Evolutionary conservation across 2,888 invertebrate genomes (phyloP).

Genomic region (Hydrotaea diabolus): DNA sequence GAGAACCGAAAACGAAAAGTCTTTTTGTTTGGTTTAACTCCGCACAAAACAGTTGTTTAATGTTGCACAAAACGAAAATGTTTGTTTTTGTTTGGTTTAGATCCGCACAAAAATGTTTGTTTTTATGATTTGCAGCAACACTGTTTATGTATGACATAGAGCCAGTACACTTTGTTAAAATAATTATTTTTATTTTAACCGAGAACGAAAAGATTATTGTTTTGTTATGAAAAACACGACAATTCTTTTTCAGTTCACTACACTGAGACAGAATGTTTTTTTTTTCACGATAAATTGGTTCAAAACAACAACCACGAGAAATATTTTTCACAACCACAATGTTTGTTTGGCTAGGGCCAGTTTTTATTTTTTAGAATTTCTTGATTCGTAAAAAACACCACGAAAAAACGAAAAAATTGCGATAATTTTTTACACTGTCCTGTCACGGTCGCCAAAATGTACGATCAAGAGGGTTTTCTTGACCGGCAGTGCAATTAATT

Average conservation of each 20-base stretch:
- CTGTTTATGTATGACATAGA: neutral
- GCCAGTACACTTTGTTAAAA: too few relatives aligned
- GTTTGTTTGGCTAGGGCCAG: neutral
- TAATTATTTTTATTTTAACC: too few relatives aligned
- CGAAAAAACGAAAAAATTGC: neutral
- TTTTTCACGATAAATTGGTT: neutral
- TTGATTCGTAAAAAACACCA: neutral
- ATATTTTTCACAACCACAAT: neutral
- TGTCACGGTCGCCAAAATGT: slow-evolving; percentile 12
- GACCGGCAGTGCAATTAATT: neutral
- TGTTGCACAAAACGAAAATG: too few relatives aligned
- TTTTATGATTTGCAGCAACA: neutral
- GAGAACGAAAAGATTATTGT: neutral
- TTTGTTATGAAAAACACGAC: neutral
- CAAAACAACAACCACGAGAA: neutral
- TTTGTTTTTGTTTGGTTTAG: too few relatives aligned
- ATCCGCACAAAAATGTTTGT: neutral
- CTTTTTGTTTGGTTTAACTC: neutral
- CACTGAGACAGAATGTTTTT: too few relatives aligned
- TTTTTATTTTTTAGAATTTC: neutral
- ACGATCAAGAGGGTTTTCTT: slow-evolving; percentile 2
- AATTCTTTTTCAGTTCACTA: too few relatives aligned
- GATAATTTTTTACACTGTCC: slow-evolving; percentile 1
- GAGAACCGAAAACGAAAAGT: too few relatives aligned
- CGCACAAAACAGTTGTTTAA: too few relatives aligned